Base-by-base conservation (phyloP, 2,113 vertebrate species). In the Anser brachyrhynchus region DNA sequence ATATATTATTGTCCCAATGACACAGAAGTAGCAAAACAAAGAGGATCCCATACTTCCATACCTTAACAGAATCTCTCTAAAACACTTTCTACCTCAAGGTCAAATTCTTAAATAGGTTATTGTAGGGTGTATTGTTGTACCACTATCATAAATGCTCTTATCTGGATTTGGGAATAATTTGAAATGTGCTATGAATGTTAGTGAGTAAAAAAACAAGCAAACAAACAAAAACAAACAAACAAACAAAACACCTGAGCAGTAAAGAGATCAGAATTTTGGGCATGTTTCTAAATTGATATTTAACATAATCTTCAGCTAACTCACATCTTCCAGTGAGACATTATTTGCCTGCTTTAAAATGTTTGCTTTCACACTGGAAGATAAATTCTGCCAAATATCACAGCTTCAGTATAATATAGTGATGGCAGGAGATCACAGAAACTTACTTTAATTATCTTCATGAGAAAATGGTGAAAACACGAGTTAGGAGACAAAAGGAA, bases 1-100 rank as follows among this genome's bases (percentile, higher is more conserved):
- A 98, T 31, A 93, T 98, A 71, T 96, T 98, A 87, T 95, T 97
- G 44, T 96, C 97, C 28, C 97, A 98, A 55, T 90, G 97, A 81
- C 90, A 98, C 9, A 88, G 97, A 91, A 97, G 93, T 87, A 94
- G 76, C 75, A 97, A 94, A 96, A 95, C 33, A 79, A 94, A 92
- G 59, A 97, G 95, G 96, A 84, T 97, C 54, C 92, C 96, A 69
- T 78, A 70, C 35, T 97, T 97, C 26, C 85, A 33, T 51, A 96
- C 87, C 22, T 70, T 97, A 91, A 94, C 94, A 21, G 97, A 98
- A 92, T 97, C 92, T 85, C 95, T 97, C 49, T 76, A 67, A 78
- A 93, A 4, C 54, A 69, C 13, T 91, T 73, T 41, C 59, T 28
- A 73, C 2, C 19, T 88, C 39, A n/a, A 52, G 39, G 31, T 31